Base-by-base conservation (phyloP, 2,888 invertebrate genomes). In the Bombyx huttoni region DNA sequence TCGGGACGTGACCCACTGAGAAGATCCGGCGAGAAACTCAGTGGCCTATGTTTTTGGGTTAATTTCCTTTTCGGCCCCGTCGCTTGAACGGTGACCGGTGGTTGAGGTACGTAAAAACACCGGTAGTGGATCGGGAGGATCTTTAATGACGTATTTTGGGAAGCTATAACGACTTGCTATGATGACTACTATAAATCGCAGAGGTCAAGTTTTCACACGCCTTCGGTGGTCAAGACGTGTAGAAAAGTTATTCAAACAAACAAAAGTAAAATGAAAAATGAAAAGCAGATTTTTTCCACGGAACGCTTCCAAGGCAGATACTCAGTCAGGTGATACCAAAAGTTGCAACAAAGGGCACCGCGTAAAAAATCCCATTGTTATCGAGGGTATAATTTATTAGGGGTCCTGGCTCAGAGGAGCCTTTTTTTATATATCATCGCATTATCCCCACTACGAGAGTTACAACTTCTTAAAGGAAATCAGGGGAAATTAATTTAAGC, bases 381-480 rank as follows among this genome's bases (percentile, higher is more conserved):
- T 89, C 89, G 84, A 82, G 86, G 83, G 84, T 78, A 81, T 89
- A 89, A 89, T 89, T 89, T 89, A 89, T 89, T 87, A 87, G 82
- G 81, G 85, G 78, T 70, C 68, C 67, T 62, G 78, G 78, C 81
- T 79, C 81, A 78, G 75, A 72, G 85, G 81, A 82, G 81, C 86
- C 86, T 88, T 88, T 88, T 86, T 88, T 88, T 88, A 88, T 88
- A 88, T 87, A 88, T 88, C 88, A 88, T 88, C 88, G 87, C 83
- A 87, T 88, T 88, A 88, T 88, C 85, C 87, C 85, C 81, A 81
- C 85, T 82, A 75, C 75, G 84, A 71, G 80, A 86, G 87, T 85
- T 87, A 86, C 86, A 87, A 87, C 87, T 88, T 87, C 87, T 88
- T 88, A 87, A 85, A 87, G 83, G 79, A 87, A 85, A 85, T 83